These are phyloP conservation scores for Heliconius ismenius DNA, from an alignment of 2,888 invertebrate species.

Conservation along the genomic window DNA sequence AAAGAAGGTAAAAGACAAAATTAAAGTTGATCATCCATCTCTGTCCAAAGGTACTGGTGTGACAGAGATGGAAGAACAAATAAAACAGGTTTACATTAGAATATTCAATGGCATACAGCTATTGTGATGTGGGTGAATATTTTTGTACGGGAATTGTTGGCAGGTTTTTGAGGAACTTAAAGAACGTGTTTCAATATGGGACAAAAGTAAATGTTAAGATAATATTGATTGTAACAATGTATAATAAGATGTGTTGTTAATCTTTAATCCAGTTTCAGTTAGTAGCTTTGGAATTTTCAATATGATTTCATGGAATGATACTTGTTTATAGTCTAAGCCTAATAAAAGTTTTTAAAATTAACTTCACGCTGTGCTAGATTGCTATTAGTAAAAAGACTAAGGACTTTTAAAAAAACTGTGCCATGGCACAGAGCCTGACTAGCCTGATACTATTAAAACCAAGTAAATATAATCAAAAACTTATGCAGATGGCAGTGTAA, in stretches of 20 bases:
- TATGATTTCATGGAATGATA: not conserved
- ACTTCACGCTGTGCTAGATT: too few species aligned
- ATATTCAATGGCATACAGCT: slow-evolving; percentile 39
- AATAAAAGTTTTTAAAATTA: not conserved
- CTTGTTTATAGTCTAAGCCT: not conserved
- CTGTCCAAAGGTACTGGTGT: not conserved
- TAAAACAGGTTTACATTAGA: slow-evolving; percentile 40
- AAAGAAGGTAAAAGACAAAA: slow-evolving; percentile 40
- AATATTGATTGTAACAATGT: slow-evolving; percentile 14
- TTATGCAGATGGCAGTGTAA: too few species aligned
- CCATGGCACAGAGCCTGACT: too few species aligned
- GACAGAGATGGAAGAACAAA: slow-evolving; percentile 25
- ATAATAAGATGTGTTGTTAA: not conserved
- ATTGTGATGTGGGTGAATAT: slow-evolving; percentile 40
- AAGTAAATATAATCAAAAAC: too few species aligned
- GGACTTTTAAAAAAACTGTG: too few species aligned
- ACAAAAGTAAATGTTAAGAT: slow-evolving; percentile 19
- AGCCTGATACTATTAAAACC: too few species aligned
- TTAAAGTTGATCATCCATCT: slow-evolving; percentile 19
- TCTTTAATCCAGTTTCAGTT: not conserved
- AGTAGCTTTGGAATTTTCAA: not conserved
- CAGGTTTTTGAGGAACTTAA: slow-evolving; percentile 37
- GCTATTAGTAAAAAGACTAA: too few species aligned
- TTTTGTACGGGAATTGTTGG: slow-evolving; percentile 38
- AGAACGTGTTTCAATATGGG: slow-evolving; percentile 10